Evolutionary conservation across 2,113 vertebrate genomes (phyloP).

Genomic region (Daubentonia madagascariensis): DNA sequence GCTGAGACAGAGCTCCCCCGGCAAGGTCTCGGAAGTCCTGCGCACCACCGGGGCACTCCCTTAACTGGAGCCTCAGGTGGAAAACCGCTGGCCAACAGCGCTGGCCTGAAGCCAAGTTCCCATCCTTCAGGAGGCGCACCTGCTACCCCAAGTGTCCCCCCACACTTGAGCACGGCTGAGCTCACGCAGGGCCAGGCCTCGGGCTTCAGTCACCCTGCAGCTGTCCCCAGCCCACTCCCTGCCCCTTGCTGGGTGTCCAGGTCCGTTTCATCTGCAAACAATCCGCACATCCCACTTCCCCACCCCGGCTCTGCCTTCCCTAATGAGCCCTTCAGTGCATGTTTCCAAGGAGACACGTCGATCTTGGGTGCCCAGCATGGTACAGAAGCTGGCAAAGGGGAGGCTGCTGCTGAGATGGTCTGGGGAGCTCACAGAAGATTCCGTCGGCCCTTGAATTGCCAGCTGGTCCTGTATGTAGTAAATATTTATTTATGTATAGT

Average conservation of each 20-base stretch:
- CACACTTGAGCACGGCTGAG: fast-evolving
- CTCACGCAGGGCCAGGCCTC: not conserved
- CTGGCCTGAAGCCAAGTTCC: not conserved
- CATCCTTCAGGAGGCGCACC: not conserved
- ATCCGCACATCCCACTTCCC: not conserved
- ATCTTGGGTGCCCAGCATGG: not conserved
- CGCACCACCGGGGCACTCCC: not conserved
- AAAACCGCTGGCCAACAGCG: not conserved
- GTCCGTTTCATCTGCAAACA: not conserved
- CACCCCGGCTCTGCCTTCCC: not conserved
- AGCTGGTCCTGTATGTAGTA: fast-evolving
- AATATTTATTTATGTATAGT: fast-evolving
- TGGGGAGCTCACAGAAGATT: not conserved
- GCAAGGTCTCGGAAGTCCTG: too few relatives aligned
- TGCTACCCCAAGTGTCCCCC: too few relatives aligned
- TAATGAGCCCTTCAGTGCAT: not conserved
- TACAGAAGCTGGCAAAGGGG: not conserved
- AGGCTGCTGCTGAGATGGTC: not conserved
- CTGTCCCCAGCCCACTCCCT: fast-evolving
- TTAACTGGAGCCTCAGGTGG: not conserved
- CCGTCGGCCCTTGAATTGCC: not conserved
- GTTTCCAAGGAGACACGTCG: slow-evolving; percentile 20
- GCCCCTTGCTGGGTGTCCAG: not conserved
- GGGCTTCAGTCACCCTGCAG: not conserved
- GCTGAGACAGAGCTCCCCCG: not conserved